These are phyloP conservation scores for Gobio occitaniae DNA, from an alignment of 2,797 vertebrate species.

Conservation along the genomic window DNA sequence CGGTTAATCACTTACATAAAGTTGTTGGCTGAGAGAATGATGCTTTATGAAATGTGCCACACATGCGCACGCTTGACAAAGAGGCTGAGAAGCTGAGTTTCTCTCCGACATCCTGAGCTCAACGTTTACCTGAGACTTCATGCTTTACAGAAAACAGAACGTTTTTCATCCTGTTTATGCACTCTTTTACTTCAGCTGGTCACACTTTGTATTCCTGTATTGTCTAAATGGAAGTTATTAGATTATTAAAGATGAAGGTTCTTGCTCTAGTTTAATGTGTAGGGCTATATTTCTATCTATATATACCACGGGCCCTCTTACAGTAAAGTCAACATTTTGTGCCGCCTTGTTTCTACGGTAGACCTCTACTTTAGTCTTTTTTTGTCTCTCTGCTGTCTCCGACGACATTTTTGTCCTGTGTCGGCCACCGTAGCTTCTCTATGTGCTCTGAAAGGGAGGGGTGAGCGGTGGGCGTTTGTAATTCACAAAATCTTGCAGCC, in stretches of 20 bases:
- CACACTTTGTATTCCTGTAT: not conserved
- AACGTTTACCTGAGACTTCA: not conserved
- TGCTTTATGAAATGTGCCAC: conserved; percentile 90
- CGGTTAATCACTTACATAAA: conserved; percentile 99
- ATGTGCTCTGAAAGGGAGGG: no score
- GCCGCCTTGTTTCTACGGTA: no score
- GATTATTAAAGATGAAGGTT: not conserved
- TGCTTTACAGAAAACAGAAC: not conserved
- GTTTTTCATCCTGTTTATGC: not conserved
- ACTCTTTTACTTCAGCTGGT: not conserved
- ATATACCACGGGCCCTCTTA: no score
- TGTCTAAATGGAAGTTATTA: not conserved
- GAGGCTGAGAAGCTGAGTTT: not conserved
- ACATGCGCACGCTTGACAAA: conserved; percentile 73
- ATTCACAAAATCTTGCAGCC: not conserved
- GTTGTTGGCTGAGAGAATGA: conserved; percentile 95
- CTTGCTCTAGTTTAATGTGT: not conserved
- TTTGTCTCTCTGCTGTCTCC: no score
- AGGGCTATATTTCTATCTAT: not conserved
- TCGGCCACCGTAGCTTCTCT: no score
- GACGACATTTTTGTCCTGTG: no score
- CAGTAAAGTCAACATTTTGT: no score
- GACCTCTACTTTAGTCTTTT: no score
- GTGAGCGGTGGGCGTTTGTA: no score
- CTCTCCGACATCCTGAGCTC: not conserved